phyloP scores from a whole-genome alignment of 2,797 vertebrate species.

The Hemibagrus guttatus region DNA sequence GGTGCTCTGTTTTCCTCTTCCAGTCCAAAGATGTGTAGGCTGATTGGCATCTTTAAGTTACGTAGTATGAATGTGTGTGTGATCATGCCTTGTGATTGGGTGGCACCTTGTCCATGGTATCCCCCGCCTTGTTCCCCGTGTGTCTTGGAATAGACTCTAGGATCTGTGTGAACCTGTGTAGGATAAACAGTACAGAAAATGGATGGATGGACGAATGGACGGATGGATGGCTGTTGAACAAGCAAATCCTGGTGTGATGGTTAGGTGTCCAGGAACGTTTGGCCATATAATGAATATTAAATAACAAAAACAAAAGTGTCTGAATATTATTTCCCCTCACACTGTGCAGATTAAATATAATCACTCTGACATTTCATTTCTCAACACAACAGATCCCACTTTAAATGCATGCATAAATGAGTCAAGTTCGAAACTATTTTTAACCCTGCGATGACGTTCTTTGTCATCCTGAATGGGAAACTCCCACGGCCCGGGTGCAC shows the following conservation, averaged over 20 bases:
- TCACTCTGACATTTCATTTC: background rate
- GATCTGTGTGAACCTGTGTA: too few species aligned
- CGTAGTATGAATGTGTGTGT: too few species aligned
- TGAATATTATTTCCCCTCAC: background rate
- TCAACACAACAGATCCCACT: background rate
- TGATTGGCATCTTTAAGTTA: too few species aligned
- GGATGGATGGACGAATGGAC: too few species aligned
- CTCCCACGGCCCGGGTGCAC: slow-evolving; percentile 7
- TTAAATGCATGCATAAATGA: background rate
- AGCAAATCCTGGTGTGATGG: background rate
- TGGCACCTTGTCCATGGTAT: too few species aligned
- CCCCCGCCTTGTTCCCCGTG: too few species aligned
- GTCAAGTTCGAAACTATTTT: background rate
- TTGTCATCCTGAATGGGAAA: slow-evolving; percentile 16
- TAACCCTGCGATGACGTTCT: background rate
- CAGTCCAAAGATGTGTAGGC: too few species aligned
- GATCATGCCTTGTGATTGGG: too few species aligned
- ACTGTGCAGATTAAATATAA: background rate
- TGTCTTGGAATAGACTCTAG: too few species aligned
- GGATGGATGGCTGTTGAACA: too few species aligned
- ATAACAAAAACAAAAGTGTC: background rate
- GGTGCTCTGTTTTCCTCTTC: too few species aligned
- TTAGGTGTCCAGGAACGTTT: background rate
- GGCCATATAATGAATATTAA: background rate
- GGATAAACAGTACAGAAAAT: too few species aligned